Base-by-base conservation (phyloP, 2,888 invertebrate species). In the Athalia cordata region DNA sequence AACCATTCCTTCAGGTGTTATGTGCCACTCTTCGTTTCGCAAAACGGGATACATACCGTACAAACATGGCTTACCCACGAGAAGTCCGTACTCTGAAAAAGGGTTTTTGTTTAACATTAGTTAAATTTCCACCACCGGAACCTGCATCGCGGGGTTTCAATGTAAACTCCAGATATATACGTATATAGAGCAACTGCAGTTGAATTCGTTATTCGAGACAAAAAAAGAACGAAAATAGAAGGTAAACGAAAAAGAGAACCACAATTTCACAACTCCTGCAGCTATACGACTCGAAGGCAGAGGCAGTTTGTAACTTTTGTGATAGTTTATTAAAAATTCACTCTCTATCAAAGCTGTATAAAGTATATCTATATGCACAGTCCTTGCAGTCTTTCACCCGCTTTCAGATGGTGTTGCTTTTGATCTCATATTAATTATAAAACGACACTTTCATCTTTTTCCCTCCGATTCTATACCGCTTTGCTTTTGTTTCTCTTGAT, bases 21-120 rank as follows among this genome's bases (percentile, higher is more conserved):
- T 29, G 45, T 66, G 79, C 85, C 86, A 85, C 5, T 80, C 72
- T 50, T 89, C 88, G 7, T 81, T 74, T 3, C 82, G 52, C 5
- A 79, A 50, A 11, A 83, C 49, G 4, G 80, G 68, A 77, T 85
- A 88, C 81, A 85, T 84, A 0, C 80, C 80, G 29, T 78, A 29
- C 3, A 78, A 57, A 78, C 89, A 89, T 0, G 83, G 75, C n/a
- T 79, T 77, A 9, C 87, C 87, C 67, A 84, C 49, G 55, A 87
- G 64, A 8, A 89, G 50, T 4, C 89, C 89, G 76, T 86, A 86
- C 80, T 85, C 89, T 89, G 72, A 7, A 77, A 70, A n/a, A n/a
- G 57, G 55, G n/a, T n/a, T 55, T 55, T 55, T 55, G 3, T 8
- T 62, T 8, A 29, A 4, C 29, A 29, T 29, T 0, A 29, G 29